These are phyloP conservation scores for Chelmon rostratus DNA, from an alignment of 2,797 vertebrate species.

Conservation along the genomic window DNA sequence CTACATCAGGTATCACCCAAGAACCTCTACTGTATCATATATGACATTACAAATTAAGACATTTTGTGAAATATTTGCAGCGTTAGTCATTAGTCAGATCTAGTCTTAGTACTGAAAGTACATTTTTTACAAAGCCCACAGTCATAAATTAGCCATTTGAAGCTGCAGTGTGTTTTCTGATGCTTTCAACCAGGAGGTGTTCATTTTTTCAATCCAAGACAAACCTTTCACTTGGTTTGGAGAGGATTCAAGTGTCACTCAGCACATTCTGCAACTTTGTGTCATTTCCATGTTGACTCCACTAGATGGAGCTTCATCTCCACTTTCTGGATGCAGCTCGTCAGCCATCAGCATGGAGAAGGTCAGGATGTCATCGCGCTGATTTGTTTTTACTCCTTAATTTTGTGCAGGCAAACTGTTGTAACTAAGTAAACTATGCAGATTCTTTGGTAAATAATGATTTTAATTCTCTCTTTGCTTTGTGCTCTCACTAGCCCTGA, in stretches of 20 bases:
- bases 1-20: background rate
- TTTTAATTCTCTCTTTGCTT: background rate
- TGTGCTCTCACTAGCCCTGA: background rate
- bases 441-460: background rate
- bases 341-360: background rate
- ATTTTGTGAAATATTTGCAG: no score
- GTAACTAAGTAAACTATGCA: background rate
- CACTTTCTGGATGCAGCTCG: constrained; percentile 4
- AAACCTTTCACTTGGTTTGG: background rate
- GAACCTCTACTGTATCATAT: background rate
- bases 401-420: background rate
- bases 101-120: background rate
- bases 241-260: background rate
- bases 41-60: background rate
- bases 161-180: background rate
- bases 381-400: constrained; percentile 7
- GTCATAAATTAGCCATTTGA: background rate
- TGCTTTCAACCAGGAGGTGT: background rate
- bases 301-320: constrained; percentile 73
- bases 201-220: no score
- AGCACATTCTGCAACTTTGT: background rate
- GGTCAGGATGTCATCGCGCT: background rate
- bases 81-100: background rate
- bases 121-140: background rate
- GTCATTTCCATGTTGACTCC: constrained; percentile 38